Conservation (phyloP, 2,888 invertebrate species). For the Drosophila setosimentum region DNA sequence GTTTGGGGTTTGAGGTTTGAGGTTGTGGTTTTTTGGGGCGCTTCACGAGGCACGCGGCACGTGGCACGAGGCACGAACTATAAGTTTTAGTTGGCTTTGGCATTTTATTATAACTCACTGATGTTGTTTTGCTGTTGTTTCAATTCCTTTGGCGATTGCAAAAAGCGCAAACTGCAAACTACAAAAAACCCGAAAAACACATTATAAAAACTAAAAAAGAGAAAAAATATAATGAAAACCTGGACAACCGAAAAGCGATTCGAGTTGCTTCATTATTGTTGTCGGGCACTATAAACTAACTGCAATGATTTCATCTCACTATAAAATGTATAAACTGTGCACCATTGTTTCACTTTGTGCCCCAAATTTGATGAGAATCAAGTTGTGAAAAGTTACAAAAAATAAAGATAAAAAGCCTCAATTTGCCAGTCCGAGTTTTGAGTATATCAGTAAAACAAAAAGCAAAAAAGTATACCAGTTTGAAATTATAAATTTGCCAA, state of each 20-base stretch:
- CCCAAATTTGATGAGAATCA: conserved; percentile 52
- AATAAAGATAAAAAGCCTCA: conserved; percentile 5
- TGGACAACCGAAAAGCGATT: conserved; percentile 24
- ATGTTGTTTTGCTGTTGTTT: conserved; percentile 25
- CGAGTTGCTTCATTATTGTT: conserved; percentile 22
- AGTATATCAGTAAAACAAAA: background rate
- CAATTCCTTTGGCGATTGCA: conserved; percentile 58
- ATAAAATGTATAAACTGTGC: conserved; percentile 68
- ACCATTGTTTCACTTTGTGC: conserved; percentile 47
- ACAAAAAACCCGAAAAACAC: conserved; percentile 24
- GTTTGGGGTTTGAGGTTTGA: background rate
- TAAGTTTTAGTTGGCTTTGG: conserved; percentile 53
- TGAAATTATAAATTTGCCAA: background rate
- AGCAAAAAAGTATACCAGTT: background rate
- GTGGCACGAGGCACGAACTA: conserved; percentile 30
- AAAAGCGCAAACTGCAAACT: conserved; percentile 69
- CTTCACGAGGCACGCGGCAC: conserved; percentile 3
- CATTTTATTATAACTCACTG: conserved; percentile 33
- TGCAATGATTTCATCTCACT: conserved; percentile 60
- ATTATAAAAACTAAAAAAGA: conserved; percentile 5
- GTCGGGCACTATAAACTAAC: conserved; percentile 35
- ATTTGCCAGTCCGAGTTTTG: background rate
- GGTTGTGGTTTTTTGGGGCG: background rate
- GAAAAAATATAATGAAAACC: background rate
- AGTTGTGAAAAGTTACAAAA: conserved; percentile 45